Percentiles rank a stretch among this genome's conserved stretches.
Evolutionary conservation across 2,888 invertebrate species (phyloP).

Genomic region (Metacarcinus magister): DNA sequence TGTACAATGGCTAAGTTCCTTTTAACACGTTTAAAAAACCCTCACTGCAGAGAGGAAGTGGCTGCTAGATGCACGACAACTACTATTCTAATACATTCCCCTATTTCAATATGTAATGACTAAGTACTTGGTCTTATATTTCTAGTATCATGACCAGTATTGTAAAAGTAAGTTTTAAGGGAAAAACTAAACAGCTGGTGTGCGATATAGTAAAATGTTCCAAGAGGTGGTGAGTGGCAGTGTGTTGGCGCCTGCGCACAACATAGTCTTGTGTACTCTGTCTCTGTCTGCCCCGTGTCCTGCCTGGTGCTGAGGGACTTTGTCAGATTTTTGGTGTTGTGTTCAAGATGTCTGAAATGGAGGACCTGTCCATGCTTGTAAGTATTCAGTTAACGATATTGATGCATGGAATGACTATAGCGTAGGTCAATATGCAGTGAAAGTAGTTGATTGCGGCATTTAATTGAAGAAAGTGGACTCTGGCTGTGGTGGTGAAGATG

Average conservation of each 20-base stretch:
- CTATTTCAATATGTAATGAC: background rate
- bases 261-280: constrained; percentile 60
- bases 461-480: constrained; percentile 22
- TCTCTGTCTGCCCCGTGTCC: constrained; percentile 70
- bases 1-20: background rate
- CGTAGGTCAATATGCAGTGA: background rate
- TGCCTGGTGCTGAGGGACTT: constrained; percentile 63
- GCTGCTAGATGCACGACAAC: constrained; percentile 12
- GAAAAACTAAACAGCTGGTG: background rate
- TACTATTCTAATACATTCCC: background rate
- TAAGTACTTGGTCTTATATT: background rate
- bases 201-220: background rate
- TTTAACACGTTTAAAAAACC: background rate
- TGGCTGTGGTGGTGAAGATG: constrained; percentile 39
- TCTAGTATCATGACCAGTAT: background rate
- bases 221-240: background rate
- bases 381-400: constrained; percentile 34
- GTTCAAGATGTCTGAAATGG: constrained; percentile 67
- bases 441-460: background rate
- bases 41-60: background rate
- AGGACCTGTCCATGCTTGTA: constrained; percentile 61
- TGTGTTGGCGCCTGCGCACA: constrained; percentile 65
- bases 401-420: background rate
- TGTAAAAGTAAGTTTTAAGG: background rate
- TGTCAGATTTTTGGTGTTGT: constrained; percentile 43